Evolutionary conservation across 2,113 vertebrate species (phyloP), one percentile per base, ranked within the genome.

Genomic region (Rhea americana): DNA sequence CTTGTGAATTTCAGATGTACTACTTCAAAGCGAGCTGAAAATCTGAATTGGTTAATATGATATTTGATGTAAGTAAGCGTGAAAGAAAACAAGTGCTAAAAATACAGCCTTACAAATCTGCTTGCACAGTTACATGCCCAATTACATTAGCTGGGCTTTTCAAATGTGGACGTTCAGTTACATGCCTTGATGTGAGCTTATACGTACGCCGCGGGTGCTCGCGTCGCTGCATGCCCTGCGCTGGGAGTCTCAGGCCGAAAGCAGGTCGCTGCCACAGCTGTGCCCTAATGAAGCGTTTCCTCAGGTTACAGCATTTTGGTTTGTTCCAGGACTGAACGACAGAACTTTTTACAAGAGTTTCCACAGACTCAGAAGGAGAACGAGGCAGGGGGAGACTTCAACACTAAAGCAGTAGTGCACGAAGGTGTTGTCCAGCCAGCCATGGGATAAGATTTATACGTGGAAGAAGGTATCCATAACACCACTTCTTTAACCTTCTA

Each of bases 1-100:
- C 35, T 47, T 63, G 37, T 11, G 15, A 77, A 50, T 85, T 91
- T 93, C 65, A 93, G 65, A 77, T 61, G 51, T 53, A 53, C 39
- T 43, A 80, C 75, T 80, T 82, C 4, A 20, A 82, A 85, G 66
- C 56, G 21, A 68, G 6, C 24, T 67, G 37, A 67, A 94, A 85
- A 77, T 63, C 12, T 84, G 28, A 70, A 39, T 13, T 72, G 11
- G 85, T 77, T 61, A 61, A 47, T 71, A 85, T 8, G 26, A n/a
- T 25, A n/a, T 67, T 71, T 53, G 76, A 48, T 19, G 62, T 43
- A 91, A 51, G 70, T 62, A 72, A 48, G 32, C 20, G 90, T 17
- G 72, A 90, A 83, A 4, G 15, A 21, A 7, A 82, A 37, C 1
- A 8, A 75, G 12, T 45, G 14, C 26, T 93, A 35, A 10, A 65